phyloP scores from a whole-genome alignment of 2,113 vertebrate species.

The Sphaerodactylus townsendi region DNA sequence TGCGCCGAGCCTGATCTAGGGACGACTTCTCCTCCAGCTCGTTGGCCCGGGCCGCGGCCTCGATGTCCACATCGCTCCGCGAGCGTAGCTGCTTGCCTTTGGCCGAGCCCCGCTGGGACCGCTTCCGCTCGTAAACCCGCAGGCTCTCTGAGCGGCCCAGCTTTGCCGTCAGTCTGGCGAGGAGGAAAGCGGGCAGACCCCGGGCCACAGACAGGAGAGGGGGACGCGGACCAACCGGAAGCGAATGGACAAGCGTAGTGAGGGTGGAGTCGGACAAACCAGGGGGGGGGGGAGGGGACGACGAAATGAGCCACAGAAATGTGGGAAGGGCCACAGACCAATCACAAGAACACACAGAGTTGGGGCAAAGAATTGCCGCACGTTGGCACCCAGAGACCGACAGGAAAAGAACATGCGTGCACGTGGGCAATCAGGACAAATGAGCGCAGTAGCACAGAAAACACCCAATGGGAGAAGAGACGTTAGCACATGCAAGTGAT shows the following conservation, averaged over 20 bases:
- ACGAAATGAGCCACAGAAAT: neutral
- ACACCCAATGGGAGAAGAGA: neutral
- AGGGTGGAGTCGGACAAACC: too few species aligned
- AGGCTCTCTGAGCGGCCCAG: conserved; percentile 89
- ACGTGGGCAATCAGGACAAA: neutral
- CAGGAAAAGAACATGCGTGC: neutral
- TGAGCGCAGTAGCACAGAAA: neutral
- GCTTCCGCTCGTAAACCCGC: conserved; percentile 83
- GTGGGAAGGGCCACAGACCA: neutral
- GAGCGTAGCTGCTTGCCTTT: conserved; percentile 88
- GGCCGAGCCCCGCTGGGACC: conserved; percentile 82
- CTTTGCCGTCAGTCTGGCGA: conserved; percentile 68
- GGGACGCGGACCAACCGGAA: neutral
- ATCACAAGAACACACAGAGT: neutral
- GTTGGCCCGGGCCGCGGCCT: conserved; percentile 68
- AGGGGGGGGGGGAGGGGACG: neutral
- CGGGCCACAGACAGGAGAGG: neutral
- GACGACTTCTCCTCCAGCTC: conserved; percentile 36
- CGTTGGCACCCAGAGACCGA: neutral
- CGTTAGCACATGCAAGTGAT: neutral
- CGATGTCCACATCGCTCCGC: conserved; percentile 93
- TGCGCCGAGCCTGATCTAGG: conserved; percentile 22
- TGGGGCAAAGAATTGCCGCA: neutral
- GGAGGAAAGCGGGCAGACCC: conserved; percentile 23
- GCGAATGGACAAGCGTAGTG: neutral